Conservation (phyloP, 2,888 invertebrate genomes). For the Acleris holmiana region DNA sequence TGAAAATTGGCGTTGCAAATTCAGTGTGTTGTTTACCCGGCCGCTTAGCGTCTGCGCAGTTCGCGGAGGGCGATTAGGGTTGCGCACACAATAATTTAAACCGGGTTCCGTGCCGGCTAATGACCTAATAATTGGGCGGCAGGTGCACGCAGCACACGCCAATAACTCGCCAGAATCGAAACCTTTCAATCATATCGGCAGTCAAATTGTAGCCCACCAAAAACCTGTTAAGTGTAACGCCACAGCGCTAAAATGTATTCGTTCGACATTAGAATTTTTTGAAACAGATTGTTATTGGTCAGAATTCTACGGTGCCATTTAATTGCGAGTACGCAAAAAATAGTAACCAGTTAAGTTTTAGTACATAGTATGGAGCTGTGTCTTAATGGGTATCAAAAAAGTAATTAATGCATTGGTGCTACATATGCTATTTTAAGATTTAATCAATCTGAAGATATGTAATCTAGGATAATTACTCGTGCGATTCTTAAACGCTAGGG, state of each 20-base stretch:
- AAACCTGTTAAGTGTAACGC: conserved; percentile 14
- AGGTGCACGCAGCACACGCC: conserved; percentile 81
- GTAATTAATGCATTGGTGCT: too few species aligned
- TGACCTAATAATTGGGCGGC: conserved; percentile 73
- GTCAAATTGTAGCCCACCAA: conserved; percentile 33
- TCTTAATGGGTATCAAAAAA: too few species aligned
- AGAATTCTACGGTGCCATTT: too few species aligned
- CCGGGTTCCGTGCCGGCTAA: conserved; percentile 66
- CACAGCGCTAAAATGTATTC: too few species aligned
- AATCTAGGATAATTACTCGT: too few species aligned
- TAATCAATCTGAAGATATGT: too few species aligned
- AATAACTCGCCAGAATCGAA: conserved; percentile 46
- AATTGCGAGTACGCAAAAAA: too few species aligned
- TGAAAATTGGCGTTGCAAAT: conserved; percentile 23
- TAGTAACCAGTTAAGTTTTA: too few species aligned
- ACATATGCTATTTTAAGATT: too few species aligned
- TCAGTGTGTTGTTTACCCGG: conserved; percentile 35
- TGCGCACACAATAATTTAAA: conserved; percentile 59
- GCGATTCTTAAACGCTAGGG: too few species aligned
- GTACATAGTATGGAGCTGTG: too few species aligned
- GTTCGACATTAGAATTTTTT: background rate
- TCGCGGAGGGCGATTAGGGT: conserved; percentile 47
- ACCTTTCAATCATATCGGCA: conserved; percentile 34
- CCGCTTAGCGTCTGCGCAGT: conserved; percentile 37
- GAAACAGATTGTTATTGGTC: background rate